These are phyloP conservation scores for Spodoptera frugiperda DNA, from an alignment of 1,140 invertebrate genomes.

Conservation along the genomic window DNA sequence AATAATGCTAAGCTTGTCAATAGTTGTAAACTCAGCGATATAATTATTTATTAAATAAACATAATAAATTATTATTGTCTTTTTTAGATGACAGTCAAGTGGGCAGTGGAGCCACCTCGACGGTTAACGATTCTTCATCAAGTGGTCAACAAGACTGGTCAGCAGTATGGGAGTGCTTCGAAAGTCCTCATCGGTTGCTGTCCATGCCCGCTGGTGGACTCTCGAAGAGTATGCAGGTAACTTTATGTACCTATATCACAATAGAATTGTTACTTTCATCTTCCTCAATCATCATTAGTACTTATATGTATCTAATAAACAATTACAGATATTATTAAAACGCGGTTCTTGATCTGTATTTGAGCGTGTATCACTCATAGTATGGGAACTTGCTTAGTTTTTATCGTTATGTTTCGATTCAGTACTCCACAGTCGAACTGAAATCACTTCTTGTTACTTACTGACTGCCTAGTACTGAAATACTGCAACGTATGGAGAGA, in stretches of 20 bases:
- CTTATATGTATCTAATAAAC: not conserved
- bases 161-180: constrained; percentile 92
- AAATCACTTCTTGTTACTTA: no score
- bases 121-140: constrained; percentile 77
- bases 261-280: no score
- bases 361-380: no score
- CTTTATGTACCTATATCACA: not conserved
- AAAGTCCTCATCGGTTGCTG: constrained; percentile 90
- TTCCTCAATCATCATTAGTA: no score
- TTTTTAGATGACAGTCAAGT: constrained; percentile 64
- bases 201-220: constrained; percentile 87
- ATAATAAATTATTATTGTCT: not conserved
- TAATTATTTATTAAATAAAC: not conserved
- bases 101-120: constrained; percentile 69
- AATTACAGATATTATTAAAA: not conserved
- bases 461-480: no score
- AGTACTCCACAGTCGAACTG: no score
- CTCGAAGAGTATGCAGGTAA: constrained; percentile 90
- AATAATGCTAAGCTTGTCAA: no score
- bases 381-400: no score
- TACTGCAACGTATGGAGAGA: no score
- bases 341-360: no score
- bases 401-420: no score
- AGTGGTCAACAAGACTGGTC: constrained; percentile 93
- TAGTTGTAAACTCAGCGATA: not conserved